Evolutionary conservation across 2,888 invertebrate genomes (phyloP).

Genomic region (Tachystola acroxantha): DNA sequence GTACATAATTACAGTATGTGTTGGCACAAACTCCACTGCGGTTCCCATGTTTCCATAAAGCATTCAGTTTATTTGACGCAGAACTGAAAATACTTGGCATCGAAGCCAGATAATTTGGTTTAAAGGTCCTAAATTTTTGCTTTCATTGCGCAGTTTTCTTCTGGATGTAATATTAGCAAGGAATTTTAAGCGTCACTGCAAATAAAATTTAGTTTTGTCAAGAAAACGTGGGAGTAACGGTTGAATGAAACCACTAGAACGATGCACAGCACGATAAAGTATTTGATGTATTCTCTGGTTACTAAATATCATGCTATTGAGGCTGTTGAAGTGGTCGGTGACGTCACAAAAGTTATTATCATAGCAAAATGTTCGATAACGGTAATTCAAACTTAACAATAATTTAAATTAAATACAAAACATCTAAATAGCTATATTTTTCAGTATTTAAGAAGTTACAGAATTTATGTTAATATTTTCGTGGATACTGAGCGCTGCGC

Average conservation of each 20-base stretch:
- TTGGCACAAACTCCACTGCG: constrained; percentile 38
- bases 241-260: not conserved
- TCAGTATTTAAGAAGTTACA: too few relatives aligned
- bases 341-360: too few relatives aligned
- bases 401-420: too few relatives aligned
- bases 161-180: not conserved
- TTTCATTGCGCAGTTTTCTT: not conserved
- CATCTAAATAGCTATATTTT: too few relatives aligned
- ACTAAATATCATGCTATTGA: too few relatives aligned
- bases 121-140: constrained; percentile 1
- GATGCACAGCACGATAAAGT: not conserved
- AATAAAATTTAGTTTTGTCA: not conserved
- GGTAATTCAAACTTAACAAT: too few relatives aligned
- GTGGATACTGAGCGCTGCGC: too few relatives aligned
- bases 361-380: too few relatives aligned
- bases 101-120: constrained; percentile 19
- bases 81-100: constrained; percentile 44
- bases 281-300: too few relatives aligned
- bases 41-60: constrained; percentile 16
- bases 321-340: too few relatives aligned
- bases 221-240: not conserved
- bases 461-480: too few relatives aligned
- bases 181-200: not conserved
- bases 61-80: constrained; percentile 36
- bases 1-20: too few relatives aligned